Evolutionary conservation across 2,113 vertebrate genomes (phyloP).

Genomic region (Gymnogyps californianus): DNA sequence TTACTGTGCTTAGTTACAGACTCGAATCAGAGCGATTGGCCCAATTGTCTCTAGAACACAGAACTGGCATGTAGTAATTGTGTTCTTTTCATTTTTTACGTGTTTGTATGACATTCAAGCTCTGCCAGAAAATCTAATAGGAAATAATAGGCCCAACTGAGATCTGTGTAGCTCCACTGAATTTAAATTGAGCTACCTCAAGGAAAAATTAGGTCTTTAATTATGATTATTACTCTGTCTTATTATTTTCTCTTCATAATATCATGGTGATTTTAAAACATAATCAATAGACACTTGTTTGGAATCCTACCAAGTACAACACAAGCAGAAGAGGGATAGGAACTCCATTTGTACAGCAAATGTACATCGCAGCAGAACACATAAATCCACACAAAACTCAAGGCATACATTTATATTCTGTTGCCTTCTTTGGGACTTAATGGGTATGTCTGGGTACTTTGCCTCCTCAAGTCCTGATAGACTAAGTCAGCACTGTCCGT

Average conservation of each 20-base stretch:
- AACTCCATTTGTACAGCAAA: background rate
- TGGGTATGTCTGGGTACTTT: background rate
- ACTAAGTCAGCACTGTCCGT: background rate
- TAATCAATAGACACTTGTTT: background rate
- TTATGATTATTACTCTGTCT: background rate
- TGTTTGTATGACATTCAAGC: background rate
- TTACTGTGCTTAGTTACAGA: background rate
- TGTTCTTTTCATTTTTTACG: background rate
- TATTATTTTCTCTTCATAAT: background rate
- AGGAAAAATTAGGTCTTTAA: background rate
- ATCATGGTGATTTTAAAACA: conserved; percentile 2
- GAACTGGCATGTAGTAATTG: background rate
- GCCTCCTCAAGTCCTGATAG: background rate
- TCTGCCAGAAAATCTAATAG: background rate
- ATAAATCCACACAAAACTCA: background rate
- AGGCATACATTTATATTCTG: background rate
- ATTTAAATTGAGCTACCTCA: background rate
- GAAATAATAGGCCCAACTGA: background rate
- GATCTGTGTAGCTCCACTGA: background rate
- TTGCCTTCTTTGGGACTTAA: background rate
- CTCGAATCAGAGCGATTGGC: background rate
- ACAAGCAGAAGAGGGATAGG: background rate
- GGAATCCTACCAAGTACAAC: background rate
- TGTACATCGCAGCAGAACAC: background rate
- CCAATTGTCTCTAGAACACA: background rate